A percentile compares a stretch with the other conserved stretches of the same genome.
Conservation (phyloP, 2,113 vertebrate genomes). For the Cyphomyrus discorhynchus region DNA sequence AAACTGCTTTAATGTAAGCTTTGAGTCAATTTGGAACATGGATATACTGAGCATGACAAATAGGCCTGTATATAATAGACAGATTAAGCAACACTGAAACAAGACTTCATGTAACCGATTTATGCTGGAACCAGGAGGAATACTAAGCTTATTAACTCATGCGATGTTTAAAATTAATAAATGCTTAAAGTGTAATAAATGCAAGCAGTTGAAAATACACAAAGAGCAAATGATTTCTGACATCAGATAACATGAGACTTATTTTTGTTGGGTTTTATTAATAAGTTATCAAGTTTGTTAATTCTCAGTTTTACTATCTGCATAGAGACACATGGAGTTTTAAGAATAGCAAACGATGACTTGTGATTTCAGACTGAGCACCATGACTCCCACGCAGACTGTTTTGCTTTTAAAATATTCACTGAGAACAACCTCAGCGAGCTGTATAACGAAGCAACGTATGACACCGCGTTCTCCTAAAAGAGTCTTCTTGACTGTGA, state of each 20-base stretch:
- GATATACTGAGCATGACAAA: neutral
- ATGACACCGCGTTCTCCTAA: neutral
- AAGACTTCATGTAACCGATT: neutral
- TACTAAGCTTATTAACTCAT: neutral
- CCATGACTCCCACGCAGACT: neutral
- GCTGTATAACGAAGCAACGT: neutral
- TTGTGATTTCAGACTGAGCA: neutral
- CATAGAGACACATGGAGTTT: neutral
- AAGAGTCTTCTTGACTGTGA: neutral
- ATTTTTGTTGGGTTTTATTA: neutral
- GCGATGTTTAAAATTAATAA: neutral
- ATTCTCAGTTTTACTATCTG: neutral
- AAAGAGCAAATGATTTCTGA: neutral
- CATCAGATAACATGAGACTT: neutral
- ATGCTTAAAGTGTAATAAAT: neutral
- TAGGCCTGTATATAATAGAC: neutral
- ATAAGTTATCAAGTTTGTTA: neutral
- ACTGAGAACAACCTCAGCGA: neutral
- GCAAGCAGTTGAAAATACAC: neutral
- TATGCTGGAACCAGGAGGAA: neutral
- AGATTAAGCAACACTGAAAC: neutral
- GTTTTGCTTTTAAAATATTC: neutral
- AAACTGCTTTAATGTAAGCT: neutral
- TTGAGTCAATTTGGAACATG: neutral
- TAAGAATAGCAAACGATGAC: neutral